phyloP scores from a whole-genome alignment of 2,113 vertebrate genomes.

The Neotoma lepida region DNA sequence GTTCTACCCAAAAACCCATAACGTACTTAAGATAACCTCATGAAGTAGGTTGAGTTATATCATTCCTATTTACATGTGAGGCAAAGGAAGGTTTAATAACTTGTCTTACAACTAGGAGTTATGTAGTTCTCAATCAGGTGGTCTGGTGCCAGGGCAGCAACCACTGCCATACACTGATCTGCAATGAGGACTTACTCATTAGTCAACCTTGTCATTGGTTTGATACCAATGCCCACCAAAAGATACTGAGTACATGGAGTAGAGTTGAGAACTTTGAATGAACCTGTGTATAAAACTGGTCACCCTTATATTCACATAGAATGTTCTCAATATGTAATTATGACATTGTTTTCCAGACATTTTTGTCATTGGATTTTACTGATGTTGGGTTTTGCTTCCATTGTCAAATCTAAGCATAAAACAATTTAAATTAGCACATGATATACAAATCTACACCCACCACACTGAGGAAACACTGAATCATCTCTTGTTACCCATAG shows the following conservation, averaged over 20 bases:
- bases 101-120: background rate
- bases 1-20: background rate
- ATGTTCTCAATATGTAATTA: background rate
- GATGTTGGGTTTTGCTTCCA: constrained; percentile 14
- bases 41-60: background rate
- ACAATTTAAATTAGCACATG: background rate
- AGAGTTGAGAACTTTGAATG: background rate
- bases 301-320: background rate
- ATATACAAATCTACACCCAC: background rate
- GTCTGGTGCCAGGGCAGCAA: background rate
- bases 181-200: background rate
- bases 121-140: background rate
- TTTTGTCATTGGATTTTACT: constrained; percentile 33
- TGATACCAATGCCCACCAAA: background rate
- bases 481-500: constrained; percentile 16
- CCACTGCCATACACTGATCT: background rate
- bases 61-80: background rate
- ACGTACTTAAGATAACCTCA: background rate
- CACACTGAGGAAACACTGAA: background rate
- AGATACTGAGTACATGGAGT: background rate
- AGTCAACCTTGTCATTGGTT: background rate
- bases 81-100: background rate
- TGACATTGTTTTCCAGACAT: constrained; percentile 15
- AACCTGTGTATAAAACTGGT: background rate
- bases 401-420: constrained; percentile 42